Evolutionary conservation across 2,113 vertebrate genomes (phyloP).

Genomic region (Catharus minimus): DNA sequence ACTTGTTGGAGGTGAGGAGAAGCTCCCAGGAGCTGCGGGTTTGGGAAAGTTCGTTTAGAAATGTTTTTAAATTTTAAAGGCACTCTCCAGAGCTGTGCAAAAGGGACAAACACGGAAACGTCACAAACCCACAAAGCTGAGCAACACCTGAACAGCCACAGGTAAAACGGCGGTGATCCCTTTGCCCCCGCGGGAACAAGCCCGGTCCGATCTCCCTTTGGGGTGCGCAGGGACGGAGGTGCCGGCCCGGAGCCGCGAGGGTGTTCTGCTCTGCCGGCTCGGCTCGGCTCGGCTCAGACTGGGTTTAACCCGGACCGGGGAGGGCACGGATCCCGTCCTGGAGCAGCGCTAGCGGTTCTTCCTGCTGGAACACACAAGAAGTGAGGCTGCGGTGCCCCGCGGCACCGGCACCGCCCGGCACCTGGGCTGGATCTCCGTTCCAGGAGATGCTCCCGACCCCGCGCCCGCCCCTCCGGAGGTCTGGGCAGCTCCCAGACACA

Average conservation of each 20-base stretch:
- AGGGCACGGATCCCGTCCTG: accelerated
- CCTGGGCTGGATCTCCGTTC: neutral
- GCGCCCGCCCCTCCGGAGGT: neutral
- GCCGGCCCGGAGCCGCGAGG: accelerated
- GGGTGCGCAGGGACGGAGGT: accelerated
- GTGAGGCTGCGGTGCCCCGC: neutral
- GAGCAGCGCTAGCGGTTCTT: neutral
- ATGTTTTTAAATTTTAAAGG: neutral
- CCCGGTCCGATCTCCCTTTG: accelerated
- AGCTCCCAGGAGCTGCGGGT: neutral
- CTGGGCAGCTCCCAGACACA: neutral
- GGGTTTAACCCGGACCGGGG: neutral
- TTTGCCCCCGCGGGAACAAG: accelerated
- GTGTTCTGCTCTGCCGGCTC: accelerated
- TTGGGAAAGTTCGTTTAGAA: neutral
- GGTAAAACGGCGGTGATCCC: accelerated
- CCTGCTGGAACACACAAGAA: neutral
- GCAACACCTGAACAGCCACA: neutral
- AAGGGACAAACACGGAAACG: neutral
- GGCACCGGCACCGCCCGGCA: accelerated
- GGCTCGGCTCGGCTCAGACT: accelerated
- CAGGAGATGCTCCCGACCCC: neutral
- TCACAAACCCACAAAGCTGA: neutral
- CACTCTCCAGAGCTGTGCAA: neutral
- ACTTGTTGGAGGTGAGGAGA: accelerated